Conservation (phyloP, 2,113 vertebrate species). For the Bujurquina vittata region DNA sequence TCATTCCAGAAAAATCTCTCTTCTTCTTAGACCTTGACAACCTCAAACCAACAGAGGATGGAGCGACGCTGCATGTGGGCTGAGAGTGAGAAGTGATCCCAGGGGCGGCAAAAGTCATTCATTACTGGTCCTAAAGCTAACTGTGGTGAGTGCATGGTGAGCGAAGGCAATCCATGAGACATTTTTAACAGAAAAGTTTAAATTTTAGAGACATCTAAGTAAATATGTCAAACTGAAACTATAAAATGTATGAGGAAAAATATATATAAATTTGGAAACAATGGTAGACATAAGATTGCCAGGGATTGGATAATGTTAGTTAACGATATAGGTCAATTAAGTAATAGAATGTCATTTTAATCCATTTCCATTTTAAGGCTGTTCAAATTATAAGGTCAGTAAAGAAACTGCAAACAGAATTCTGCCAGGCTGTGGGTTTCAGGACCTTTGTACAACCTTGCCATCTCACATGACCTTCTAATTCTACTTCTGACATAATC, state of each 20-base stretch:
- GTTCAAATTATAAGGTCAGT: background rate
- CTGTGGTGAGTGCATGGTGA: background rate
- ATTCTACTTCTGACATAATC: background rate
- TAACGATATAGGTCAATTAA: background rate
- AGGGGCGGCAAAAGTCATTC: background rate
- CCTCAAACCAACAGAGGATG: background rate
- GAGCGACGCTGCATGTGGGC: background rate
- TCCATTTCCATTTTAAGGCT: background rate
- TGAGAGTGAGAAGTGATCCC: background rate
- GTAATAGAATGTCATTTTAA: background rate
- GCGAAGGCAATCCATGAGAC: background rate
- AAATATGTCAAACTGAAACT: background rate
- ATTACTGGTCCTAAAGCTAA: background rate
- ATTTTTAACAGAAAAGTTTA: background rate
- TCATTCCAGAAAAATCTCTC: background rate
- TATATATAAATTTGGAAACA: background rate
- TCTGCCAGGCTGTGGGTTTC: background rate
- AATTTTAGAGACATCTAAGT: background rate
- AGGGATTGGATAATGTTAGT: background rate
- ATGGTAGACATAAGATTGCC: background rate
- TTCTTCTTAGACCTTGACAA: background rate
- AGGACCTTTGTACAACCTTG: background rate
- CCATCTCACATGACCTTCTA: background rate
- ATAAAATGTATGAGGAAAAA: background rate
- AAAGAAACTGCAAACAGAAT: background rate